These are phyloP conservation scores for Acestrorhynchus altus DNA, from an alignment of 2,797 vertebrate species.

Conservation along the genomic window DNA sequence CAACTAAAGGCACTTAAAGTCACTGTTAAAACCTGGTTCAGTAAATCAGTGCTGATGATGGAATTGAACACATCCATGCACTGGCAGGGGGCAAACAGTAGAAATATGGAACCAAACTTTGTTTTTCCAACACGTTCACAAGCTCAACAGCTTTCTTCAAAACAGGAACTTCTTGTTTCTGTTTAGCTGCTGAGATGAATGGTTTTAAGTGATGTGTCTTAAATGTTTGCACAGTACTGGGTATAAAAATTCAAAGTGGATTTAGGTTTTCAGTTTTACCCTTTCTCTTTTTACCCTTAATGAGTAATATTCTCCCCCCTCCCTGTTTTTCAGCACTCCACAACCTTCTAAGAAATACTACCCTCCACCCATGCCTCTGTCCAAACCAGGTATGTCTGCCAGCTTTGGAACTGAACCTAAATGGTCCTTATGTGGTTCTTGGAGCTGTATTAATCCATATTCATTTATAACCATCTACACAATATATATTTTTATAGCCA, in stretches of 20 bases:
- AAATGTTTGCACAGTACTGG: no score
- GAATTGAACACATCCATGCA: no score
- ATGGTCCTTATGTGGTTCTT: not conserved
- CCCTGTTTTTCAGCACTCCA: conserved; percentile 80
- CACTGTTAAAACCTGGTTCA: no score
- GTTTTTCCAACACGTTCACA: no score
- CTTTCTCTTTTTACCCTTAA: not conserved
- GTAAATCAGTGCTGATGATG: no score
- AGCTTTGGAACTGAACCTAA: not conserved
- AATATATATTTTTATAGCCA: conserved; percentile 11
- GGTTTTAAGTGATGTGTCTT: not conserved
- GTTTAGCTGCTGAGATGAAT: not conserved
- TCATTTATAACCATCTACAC: not conserved
- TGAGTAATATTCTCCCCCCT: conserved; percentile 12
- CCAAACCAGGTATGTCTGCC: conserved; percentile 88
- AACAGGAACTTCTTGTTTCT: no score
- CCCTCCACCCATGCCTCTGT: conserved; percentile 97
- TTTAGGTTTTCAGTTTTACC: not conserved
- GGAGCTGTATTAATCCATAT: not conserved
- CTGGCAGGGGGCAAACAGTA: no score
- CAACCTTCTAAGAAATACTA: conserved; percentile 92
- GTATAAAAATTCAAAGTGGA: no score
- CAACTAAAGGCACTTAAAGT: no score
- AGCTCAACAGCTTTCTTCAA: no score
- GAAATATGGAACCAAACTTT: no score